Percentiles rank a stretch among this genome's conserved stretches.
These are phyloP conservation scores for Drosophila kepulauana DNA, from an alignment of 1,140 invertebrate species.

Conservation along the genomic window DNA sequence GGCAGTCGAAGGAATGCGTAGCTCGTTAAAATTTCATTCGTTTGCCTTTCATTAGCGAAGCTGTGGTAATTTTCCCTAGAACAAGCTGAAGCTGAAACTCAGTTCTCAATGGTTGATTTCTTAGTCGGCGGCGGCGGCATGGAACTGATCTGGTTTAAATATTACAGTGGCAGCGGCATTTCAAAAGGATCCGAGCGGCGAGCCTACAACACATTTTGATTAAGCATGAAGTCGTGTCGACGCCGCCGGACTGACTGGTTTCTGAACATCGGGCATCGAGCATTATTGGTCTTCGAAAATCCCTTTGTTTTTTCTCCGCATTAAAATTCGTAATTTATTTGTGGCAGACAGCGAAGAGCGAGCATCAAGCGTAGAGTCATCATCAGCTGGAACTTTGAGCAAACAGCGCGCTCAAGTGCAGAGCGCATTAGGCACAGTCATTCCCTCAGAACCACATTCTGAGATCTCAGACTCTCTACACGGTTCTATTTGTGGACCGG, in stretches of 20 bases:
- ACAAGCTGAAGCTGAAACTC: conserved; percentile 33
- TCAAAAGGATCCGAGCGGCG: conserved; percentile 68
- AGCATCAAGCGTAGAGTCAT: conserved; percentile 50
- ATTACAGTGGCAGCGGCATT: conserved; percentile 76
- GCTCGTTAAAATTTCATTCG: conserved; percentile 82
- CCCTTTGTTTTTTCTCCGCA: conserved; percentile 74
- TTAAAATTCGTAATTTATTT: conserved; percentile 82
- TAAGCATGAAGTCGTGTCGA: conserved; percentile 78
- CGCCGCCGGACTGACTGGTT: conserved; percentile 27
- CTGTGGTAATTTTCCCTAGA: conserved; percentile 73
- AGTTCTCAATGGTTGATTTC: conserved; percentile 32
- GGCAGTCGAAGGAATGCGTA: conserved; percentile 25
- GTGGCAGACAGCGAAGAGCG: background rate
- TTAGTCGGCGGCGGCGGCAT: conserved; percentile 32
- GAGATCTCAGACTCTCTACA: conserved; percentile 11
- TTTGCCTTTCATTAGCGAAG: conserved; percentile 76
- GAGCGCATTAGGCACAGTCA: conserved; percentile 76
- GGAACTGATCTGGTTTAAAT: conserved; percentile 79
- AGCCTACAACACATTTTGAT: conserved; percentile 76
- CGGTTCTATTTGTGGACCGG: conserved; percentile 52
- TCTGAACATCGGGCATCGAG: conserved; percentile 10
- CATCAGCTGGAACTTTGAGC: conserved; percentile 63
- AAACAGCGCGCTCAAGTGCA: conserved; percentile 67
- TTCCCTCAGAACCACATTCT: conserved; percentile 47
- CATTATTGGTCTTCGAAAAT: conserved; percentile 9